phyloP scores from a whole-genome alignment of 2,113 vertebrate species.

The Paracanthobrama guichenoti region DNA sequence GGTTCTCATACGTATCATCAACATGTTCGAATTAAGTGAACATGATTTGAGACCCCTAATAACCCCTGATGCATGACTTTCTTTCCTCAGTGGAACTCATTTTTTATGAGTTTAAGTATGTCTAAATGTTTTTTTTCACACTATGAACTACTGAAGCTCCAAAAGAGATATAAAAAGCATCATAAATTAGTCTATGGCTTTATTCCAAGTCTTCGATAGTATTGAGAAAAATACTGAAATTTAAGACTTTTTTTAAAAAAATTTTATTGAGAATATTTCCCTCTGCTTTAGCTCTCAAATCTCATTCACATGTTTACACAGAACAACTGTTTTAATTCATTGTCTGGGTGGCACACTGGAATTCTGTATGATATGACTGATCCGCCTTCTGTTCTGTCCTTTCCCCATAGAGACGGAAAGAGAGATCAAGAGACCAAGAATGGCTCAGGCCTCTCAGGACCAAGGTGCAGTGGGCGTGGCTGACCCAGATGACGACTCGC shows the following conservation, averaged over 20 bases:
- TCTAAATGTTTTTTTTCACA: not conserved
- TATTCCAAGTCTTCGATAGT: not conserved
- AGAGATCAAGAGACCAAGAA: slow-evolving; percentile 60
- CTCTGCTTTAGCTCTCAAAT: not conserved
- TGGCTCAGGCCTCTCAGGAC: slow-evolving; percentile 85
- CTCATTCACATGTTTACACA: slow-evolving; percentile 3
- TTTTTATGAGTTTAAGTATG: not conserved
- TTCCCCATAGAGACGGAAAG: slow-evolving; percentile 31
- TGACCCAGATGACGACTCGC: slow-evolving; percentile 89
- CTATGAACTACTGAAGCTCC: not conserved
- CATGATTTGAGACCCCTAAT: not conserved
- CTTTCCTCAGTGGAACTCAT: not conserved
- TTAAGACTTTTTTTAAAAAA: not conserved
- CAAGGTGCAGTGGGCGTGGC: slow-evolving; percentile 71
- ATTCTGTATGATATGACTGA: slow-evolving; percentile 58
- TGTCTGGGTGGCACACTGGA: not conserved
- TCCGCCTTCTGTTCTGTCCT: slow-evolving; percentile 35
- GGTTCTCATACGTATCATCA: not conserved
- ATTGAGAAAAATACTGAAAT: not conserved
- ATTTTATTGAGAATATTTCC: not conserved
- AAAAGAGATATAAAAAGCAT: not conserved
- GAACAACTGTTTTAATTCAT: slow-evolving; percentile 43
- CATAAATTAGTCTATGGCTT: too few relatives aligned
- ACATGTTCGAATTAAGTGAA: not conserved
- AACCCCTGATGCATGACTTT: not conserved